Conservation (phyloP, 2,113 vertebrate species). For the Coptodon rendalli region DNA sequence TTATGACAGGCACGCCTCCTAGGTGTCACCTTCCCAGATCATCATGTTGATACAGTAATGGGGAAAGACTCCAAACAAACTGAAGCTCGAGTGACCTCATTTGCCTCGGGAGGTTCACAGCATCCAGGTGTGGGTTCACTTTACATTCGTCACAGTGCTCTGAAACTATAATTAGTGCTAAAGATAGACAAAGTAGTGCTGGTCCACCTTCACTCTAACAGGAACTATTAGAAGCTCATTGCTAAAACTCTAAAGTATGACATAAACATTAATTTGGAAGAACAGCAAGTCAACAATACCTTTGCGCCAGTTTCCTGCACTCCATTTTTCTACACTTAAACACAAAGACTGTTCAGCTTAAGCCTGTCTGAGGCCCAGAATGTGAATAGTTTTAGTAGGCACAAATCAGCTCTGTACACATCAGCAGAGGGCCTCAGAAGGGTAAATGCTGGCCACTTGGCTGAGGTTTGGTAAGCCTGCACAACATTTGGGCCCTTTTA, state of each 20-base stretch:
- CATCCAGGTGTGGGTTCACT: slow-evolving; percentile 30
- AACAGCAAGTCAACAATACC: neutral
- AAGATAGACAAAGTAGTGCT: neutral
- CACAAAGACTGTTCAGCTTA: neutral
- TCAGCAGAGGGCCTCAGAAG: slow-evolving; percentile 29
- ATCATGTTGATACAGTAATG: slow-evolving; percentile 40
- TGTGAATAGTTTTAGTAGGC: neutral
- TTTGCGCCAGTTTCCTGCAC: neutral
- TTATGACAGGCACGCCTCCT: slow-evolving; percentile 36
- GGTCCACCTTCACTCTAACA: neutral
- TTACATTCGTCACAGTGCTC: slow-evolving; percentile 39
- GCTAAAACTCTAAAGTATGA: neutral
- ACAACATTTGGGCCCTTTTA: slow-evolving; percentile 65
- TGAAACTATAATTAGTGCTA: slow-evolving; percentile 33
- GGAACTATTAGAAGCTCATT: neutral
- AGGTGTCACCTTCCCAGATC: slow-evolving; percentile 55
- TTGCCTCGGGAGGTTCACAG: slow-evolving; percentile 51
- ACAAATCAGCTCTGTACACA: neutral
- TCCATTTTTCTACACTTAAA: neutral
- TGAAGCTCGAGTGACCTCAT: slow-evolving; percentile 48
- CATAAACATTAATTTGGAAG: neutral
- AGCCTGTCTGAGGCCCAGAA: neutral
- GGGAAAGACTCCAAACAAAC: slow-evolving; percentile 57
- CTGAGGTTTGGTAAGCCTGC: slow-evolving; percentile 13
- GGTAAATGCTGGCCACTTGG: slow-evolving; percentile 42